Evolutionary conservation across 2,888 invertebrate species (phyloP).

Genomic region (Luperina nickerlii): DNA sequence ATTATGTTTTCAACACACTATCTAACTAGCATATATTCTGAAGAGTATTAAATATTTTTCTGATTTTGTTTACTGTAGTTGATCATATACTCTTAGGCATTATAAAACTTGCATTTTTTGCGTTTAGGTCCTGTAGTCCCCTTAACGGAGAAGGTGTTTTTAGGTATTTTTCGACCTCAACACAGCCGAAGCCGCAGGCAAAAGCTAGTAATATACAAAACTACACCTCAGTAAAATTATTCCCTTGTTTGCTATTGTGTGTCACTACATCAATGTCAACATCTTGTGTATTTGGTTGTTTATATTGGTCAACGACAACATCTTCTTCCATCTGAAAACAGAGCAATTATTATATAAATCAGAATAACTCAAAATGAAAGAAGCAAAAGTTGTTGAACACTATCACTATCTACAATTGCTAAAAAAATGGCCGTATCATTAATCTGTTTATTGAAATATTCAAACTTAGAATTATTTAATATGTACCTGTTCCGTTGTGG

Average conservation of each 20-base stretch:
- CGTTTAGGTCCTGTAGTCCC: too few species aligned
- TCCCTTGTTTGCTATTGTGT: conserved; percentile 67
- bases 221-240: conserved; percentile 80
- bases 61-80: too few species aligned
- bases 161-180: neutral
- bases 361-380: neutral
- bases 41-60: too few species aligned
- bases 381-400: neutral
- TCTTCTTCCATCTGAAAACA: conserved; percentile 73
- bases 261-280: conserved; percentile 61
- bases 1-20: too few species aligned
- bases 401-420: neutral
- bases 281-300: conserved; percentile 65
- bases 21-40: too few species aligned
- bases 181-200: too few species aligned
- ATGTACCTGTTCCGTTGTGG: conserved; percentile 72
- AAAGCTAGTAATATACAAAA: neutral
- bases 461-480: conserved; percentile 5
- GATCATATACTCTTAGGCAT: too few species aligned
- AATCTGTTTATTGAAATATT: neutral
- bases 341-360: neutral
- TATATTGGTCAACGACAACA: conserved; percentile 60
- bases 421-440: neutral
- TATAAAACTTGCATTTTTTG: too few species aligned
- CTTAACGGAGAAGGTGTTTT: neutral